Conservation (phyloP, 2,113 vertebrate genomes). For the Cepphus grylle region DNA sequence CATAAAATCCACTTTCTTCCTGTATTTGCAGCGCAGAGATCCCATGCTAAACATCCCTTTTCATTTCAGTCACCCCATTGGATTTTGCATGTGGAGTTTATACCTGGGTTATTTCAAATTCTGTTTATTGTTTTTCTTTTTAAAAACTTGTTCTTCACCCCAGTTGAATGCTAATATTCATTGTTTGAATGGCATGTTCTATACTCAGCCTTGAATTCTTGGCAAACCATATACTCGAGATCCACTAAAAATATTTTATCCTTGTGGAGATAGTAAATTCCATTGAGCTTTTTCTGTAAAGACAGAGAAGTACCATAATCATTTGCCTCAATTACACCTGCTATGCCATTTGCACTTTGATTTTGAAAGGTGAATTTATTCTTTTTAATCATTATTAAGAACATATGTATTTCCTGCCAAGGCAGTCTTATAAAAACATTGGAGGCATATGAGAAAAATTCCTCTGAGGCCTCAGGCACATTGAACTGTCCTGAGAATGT, state of each 20-base stretch:
- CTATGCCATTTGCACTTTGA: slow-evolving; percentile 54
- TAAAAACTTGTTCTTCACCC: background rate
- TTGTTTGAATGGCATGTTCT: background rate
- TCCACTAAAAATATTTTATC: background rate
- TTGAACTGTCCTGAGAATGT: slow-evolving; percentile 48
- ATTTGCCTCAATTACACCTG: slow-evolving; percentile 56
- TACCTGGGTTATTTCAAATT: background rate
- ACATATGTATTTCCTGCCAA: slow-evolving; percentile 45
- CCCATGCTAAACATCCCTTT: background rate
- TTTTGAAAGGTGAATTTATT: slow-evolving; percentile 55
- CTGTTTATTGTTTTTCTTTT: background rate
- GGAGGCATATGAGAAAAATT: slow-evolving; percentile 60
- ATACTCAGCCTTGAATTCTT: background rate
- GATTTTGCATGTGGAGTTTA: background rate
- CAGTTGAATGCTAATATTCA: background rate
- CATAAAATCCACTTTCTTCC: background rate
- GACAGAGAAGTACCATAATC: slow-evolving; percentile 5
- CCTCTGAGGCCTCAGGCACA: slow-evolving; percentile 35
- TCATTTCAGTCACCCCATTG: background rate
- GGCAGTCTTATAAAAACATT: slow-evolving; percentile 45
- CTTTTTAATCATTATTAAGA: slow-evolving; percentile 62
- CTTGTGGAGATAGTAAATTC: slow-evolving; percentile 21
- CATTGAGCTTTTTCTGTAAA: slow-evolving; percentile 16
- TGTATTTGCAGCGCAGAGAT: background rate
- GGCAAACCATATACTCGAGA: background rate